Percentiles rank a stretch among this genome's conserved stretches.
phyloP scores from a whole-genome alignment of 2,888 invertebrate genomes.

The Heliothis peltigera region DNA sequence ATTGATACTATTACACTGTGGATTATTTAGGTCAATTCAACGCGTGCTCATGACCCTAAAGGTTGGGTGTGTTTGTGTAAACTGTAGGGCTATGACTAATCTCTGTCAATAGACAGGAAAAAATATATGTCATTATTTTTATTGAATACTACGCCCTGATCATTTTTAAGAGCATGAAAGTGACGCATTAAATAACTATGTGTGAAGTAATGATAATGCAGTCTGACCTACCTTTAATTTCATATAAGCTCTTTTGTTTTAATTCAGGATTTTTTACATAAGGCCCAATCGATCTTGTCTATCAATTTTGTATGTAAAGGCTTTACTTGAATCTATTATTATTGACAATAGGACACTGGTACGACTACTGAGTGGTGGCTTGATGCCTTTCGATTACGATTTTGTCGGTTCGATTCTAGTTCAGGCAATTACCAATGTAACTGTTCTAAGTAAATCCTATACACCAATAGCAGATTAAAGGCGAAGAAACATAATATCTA shows the following conservation, averaged over 20 bases:
- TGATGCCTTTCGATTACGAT: no score
- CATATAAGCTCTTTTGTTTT: neutral
- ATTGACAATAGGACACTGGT: no score
- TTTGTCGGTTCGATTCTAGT: no score
- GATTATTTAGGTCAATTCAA: constrained; percentile 57
- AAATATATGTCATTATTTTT: no score
- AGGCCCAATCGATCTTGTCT: neutral
- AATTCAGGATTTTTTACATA: neutral
- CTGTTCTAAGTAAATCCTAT: no score
- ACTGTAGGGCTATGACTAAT: constrained; percentile 21
- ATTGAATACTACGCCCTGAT: neutral
- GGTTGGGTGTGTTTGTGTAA: constrained; percentile 22
- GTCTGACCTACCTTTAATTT: neutral
- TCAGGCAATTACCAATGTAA: no score
- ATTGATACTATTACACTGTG: constrained; percentile 49
- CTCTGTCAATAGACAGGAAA: constrained; percentile 10
- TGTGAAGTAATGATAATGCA: neutral
- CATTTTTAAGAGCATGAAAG: neutral
- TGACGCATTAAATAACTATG: neutral
- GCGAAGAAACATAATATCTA: no score
- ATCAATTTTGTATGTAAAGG: neutral
- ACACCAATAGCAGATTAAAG: no score
- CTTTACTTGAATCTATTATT: neutral
- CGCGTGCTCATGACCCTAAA: constrained; percentile 56
- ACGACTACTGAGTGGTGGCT: no score